Conservation (phyloP, 2,113 vertebrate genomes). For the Bubo scandiacus region DNA sequence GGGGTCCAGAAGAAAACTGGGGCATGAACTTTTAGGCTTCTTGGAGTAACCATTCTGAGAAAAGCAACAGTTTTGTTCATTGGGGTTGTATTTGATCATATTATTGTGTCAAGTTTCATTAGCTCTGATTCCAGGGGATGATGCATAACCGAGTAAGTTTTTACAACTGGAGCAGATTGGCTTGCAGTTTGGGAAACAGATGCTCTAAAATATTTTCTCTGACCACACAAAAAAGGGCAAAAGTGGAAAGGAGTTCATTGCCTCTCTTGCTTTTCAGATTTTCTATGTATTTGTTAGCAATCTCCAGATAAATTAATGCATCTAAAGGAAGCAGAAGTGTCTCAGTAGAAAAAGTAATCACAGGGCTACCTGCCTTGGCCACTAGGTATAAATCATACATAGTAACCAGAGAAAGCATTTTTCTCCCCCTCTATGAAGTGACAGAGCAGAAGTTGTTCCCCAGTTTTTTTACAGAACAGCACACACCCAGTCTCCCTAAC, state of each 20-base stretch:
- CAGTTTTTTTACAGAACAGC: background rate
- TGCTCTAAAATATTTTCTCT: background rate
- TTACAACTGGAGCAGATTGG: slow-evolving; percentile 14
- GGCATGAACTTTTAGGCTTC: background rate
- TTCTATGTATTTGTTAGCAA: background rate
- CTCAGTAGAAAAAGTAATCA: background rate
- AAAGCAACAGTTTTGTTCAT: background rate
- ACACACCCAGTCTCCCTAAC: background rate
- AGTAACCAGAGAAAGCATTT: background rate
- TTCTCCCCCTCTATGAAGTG: background rate
- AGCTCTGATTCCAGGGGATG: background rate
- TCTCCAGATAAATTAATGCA: background rate
- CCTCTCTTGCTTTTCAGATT: background rate
- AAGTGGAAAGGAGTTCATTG: background rate
- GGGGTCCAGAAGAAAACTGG: background rate
- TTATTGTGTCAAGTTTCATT: slow-evolving; percentile 35
- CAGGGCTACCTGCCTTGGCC: background rate
- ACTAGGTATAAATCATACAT: background rate
- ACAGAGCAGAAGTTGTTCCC: background rate
- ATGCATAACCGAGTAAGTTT: slow-evolving; percentile 26
- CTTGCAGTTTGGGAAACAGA: slow-evolving; percentile 29
- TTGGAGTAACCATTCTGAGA: background rate
- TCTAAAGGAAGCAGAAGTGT: background rate
- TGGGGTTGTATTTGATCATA: background rate
- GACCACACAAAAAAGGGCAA: background rate